Evolutionary conservation across 2,888 invertebrate genomes (phyloP), one percentile per base, ranked within the genome.

Genomic region (Acholoe squamosa): DNA sequence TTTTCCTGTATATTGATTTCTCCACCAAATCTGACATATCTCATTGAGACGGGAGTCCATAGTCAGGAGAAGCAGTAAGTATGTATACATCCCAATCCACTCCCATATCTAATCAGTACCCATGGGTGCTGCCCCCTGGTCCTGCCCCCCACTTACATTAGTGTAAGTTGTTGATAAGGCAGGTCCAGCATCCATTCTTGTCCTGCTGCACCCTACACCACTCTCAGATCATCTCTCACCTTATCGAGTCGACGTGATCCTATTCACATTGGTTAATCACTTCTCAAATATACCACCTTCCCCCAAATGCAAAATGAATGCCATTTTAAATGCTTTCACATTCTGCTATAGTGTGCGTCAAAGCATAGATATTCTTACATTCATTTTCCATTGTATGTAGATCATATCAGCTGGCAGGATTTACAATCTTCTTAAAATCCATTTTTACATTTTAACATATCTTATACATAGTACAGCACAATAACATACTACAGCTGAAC

Each of bases 71-170:
- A n/a, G 61, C n/a, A 19, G 61, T 61, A 10, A 43, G 43, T 43
- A 43, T 43, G 61, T 61, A n/a, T n/a, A 61, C 61, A 61, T 61
- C 61, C 61, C 61, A 19, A 61, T 61, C 61, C n/a, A n/a, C 61
- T 61, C 61, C 61, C 61, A 19, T 61, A 76, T 76, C 76, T 76
- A 76, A 76, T 76, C 76, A 31, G 28, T 76, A 25, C 31, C 76
- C 14, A 16, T 16, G 28, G 76, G 76, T 76, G 76, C 76, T 76
- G 76, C 76, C 76, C 76, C 76, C 28, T 16, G 76, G 25, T 28
- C 28, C 76, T 25, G 76, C 76, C 76, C 76, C 19, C 76, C 76
- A 76, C 76, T 76, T 76, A 76, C 31, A 76, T 31, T 25, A 19
- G 25, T 31, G 61, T 61, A n/a, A 61, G 22, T 25, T 22, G 61